Base-by-base conservation (phyloP, 2,888 invertebrate genomes). In the Tachina grossa region DNA sequence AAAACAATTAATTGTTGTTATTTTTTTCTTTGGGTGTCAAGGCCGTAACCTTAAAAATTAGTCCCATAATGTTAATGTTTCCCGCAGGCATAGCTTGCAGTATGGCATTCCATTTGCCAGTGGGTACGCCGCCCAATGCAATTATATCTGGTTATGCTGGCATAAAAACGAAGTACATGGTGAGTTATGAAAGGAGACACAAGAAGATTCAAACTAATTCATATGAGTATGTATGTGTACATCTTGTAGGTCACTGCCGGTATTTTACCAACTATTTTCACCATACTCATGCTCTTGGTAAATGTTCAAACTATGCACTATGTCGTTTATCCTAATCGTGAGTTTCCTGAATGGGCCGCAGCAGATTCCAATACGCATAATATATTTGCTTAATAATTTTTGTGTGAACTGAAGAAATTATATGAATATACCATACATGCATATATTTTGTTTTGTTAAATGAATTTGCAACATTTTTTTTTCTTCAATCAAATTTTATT, bases 51-150 rank as follows among this genome's bases (percentile, higher is more conserved):
- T 94, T 96, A 66, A 91, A 94, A 88, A 94, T 97, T 79, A 96
- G 98, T 93, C 98, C 98, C 0, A 93, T 98, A 76, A 97, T 96
- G 92, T 93, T 98, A 90, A 96, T 97, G 96, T 93, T 97, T 88
- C 97, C 98, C 0, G 96, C 97, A 0, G 94, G 97, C 0, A 93
- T 98, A n/a, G 96, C 96, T 3, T 96, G 97, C 90, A 97, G 97
- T 59, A 97, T 97, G 93, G 97, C 96, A 4, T 96, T 97, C 94
- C 97, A 97, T 94, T 94, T 98, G 92, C 98, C 98, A 0, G 97
- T 98, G 13, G 97, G 97, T n/a, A 98, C 98, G 0, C 97, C 98
- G 2, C 97, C 98, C n/a, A 98, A 98, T 93, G 98, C 98, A 8
- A 97, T 98, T 86, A 97, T 96, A 0, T 96, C 96, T 22, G 96